Evolutionary conservation across 2,888 invertebrate genomes (phyloP), one percentile per base, ranked within the genome.

Genomic region (Acleris cristana): DNA sequence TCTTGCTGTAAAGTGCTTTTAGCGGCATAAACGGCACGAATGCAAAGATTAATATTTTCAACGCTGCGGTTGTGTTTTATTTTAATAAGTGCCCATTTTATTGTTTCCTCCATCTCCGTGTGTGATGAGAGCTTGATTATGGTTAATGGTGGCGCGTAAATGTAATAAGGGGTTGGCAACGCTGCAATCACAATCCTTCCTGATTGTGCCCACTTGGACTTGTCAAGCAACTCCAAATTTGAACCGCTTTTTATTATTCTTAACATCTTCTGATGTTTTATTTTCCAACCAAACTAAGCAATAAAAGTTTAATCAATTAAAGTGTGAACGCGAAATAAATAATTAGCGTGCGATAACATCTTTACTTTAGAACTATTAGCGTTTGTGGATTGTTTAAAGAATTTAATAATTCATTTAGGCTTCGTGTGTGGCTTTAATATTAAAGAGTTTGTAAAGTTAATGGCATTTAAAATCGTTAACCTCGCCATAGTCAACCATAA

Each of bases 51-150:
- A 40, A 48, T 48, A 18, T 48, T 48, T 16, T n/a, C 7, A 18
- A 45, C 40, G 57, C 59, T 30, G 64, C 18, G 55, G 65, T 69
- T 69, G 73, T 69, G 72, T 76, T 79, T 83, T 83, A 83, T 83
- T 81, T 74, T 74, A 76, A 76, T 78, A 79, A 81, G 80, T 81
- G 82, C 82, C 77, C 76, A 70, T 85, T 90, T 89, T 88, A 89
- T 89, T 86, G 86, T 89, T 85, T 86, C 85, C 86, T 83, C 74
- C 79, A 78, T 81, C 79, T 84, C 80, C 85, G 86, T 90, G 84
- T 89, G 87, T 88, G 90, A 86, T 88, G 88, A 83, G 79, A 83
- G 82, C 73, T 87, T 86, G 88, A 90, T 90, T 90, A 84, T 76
- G 80, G 76, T 81, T 90, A 90, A 90, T 90, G 83, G 83, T 85